These are phyloP conservation scores for Unio pictorum DNA, from an alignment of 2,888 invertebrate genomes.

Conservation along the genomic window DNA sequence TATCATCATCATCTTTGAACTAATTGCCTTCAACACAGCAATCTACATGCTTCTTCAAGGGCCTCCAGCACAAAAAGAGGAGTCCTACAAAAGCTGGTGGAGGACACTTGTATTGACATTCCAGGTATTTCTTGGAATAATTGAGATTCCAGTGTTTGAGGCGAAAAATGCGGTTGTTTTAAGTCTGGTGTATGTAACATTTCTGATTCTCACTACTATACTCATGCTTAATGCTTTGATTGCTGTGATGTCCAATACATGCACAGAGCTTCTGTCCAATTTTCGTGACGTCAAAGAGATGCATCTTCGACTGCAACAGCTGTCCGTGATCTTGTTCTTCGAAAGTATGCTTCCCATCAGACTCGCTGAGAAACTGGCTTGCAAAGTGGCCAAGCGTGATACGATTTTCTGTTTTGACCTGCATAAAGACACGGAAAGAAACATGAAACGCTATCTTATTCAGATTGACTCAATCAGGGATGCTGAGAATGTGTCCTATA, in stretches of 20 bases:
- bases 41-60: slow-evolving; percentile 50
- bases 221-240: slow-evolving; percentile 52
- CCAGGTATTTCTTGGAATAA: slow-evolving; percentile 50
- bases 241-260: slow-evolving; percentile 51
- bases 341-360: slow-evolving; percentile 27
- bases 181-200: slow-evolving; percentile 29
- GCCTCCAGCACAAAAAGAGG: slow-evolving; percentile 9
- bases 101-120: slow-evolving; percentile 44
- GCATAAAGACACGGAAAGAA: too few species aligned
- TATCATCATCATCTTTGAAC: slow-evolving; percentile 40
- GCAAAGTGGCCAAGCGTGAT: too few species aligned
- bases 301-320: slow-evolving; percentile 36
- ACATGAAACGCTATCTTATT: too few species aligned
- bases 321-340: slow-evolving; percentile 35
- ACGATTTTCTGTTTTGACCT: too few species aligned
- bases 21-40: slow-evolving; percentile 48
- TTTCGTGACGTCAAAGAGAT: slow-evolving; percentile 19
- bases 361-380: too few species aligned
- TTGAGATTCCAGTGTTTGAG: slow-evolving; percentile 32
- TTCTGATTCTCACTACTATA: slow-evolving; percentile 44
- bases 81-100: slow-evolving; percentile 27
- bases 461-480: too few species aligned
- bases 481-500: too few species aligned
- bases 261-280: slow-evolving; percentile 38
- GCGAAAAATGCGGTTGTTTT: too few species aligned